Conservation (phyloP, 2,797 vertebrate species). For the Meda fulgida region DNA sequence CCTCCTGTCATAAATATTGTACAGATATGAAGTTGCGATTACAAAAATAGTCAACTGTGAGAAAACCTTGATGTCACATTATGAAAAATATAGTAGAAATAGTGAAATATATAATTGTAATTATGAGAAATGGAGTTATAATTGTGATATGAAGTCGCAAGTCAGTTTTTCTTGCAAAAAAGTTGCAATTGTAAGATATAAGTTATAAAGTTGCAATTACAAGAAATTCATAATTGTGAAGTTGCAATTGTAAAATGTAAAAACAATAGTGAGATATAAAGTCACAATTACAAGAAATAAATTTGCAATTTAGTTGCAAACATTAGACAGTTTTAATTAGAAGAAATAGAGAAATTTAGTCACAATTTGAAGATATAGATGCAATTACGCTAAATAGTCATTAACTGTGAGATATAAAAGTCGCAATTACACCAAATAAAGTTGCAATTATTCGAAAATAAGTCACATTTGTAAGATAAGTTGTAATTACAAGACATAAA, state of each 20-base stretch:
- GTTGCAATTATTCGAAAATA: no score
- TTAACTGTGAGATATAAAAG: not conserved
- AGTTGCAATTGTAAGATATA: not conserved
- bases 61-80: not conserved
- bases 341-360: not conserved
- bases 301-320: not conserved
- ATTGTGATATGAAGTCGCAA: not conserved
- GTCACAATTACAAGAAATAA: not conserved
- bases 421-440: no score
- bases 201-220: not conserved
- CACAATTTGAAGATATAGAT: not conserved
- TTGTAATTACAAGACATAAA: no score
- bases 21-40: not conserved
- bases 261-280: no score
- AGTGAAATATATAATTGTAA: not conserved
- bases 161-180: not conserved
- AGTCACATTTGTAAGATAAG: no score
- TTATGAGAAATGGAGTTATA: not conserved
- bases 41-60: not conserved
- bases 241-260: no score
- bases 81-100: not conserved
- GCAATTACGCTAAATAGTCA: not conserved
- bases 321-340: no score
- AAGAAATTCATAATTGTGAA: not conserved
- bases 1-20: slow-evolving; percentile 32